Base-by-base conservation (phyloP, 2,797 vertebrate species). In the Schizopygopsis pylzovi region DNA sequence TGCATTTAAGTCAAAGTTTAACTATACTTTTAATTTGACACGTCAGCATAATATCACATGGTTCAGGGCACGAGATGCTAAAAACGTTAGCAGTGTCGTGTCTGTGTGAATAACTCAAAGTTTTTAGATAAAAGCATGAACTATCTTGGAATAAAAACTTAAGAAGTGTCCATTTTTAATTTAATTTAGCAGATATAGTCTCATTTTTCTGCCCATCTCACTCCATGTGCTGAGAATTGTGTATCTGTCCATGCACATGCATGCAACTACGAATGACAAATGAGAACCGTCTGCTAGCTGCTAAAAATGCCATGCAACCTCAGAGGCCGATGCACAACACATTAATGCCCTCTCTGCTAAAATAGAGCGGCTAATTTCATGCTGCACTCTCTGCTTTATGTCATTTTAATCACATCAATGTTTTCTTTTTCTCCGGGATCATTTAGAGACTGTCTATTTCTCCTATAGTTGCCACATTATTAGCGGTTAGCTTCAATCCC, bases 401-500 rank as follows among this genome's bases (percentile, higher is more conserved):
- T 79, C 81, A 81, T 86, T 89, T 84, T 86, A 86, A 87, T 87
- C 67, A 71, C 49, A 15, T 59, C 37, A 33, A 86, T 81, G 63
- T 67, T 77, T 86, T 82, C 61, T 71, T 73, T 81, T 79, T 65
- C 59, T 49, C 85, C 37, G n/a, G 45, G 73, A 84, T 84, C 56
- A 79, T 86, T 72, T 84, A 41, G 78, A 84, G 81, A 79, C 79
- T 7, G 20, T 84, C 41, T 56, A 54, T 81, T 85, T 76, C 49
- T 80, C 15, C 16, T 41, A 18, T 83, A 72, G 56, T 80, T 80
- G 78, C 76, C 65, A 45, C 85, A 79, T 72, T 85, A 83, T 88
- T 88, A 85, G 82, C 73, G 87, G 87, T 88, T 56, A 85, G 70
- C 75, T 89, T 86, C 61, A 59, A 25, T 82, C 54, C 78, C 28